These are phyloP conservation scores for Martes martes DNA, from an alignment of 2,113 vertebrate genomes.

Conservation along the genomic window DNA sequence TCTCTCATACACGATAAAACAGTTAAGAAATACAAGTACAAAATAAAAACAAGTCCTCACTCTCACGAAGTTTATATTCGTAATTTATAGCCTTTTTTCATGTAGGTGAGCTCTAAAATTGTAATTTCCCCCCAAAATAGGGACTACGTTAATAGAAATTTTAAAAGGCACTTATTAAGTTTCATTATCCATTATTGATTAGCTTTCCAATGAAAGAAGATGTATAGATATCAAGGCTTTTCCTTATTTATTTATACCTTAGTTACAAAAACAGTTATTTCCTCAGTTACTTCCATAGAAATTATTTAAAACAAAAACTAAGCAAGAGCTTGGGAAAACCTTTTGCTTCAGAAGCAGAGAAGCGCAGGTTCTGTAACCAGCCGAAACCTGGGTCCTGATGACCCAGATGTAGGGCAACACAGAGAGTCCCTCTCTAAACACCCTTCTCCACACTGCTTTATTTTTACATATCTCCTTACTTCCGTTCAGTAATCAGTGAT, in stretches of 20 bases:
- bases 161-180: background rate
- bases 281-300: background rate
- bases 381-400: background rate
- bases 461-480: background rate
- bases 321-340: background rate
- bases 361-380: background rate
- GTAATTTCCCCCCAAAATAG: background rate
- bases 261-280: background rate
- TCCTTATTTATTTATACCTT: background rate
- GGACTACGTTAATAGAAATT: background rate
- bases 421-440: background rate
- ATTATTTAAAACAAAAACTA: slow-evolving; percentile 1
- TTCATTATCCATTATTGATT: background rate
- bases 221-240: background rate
- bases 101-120: background rate
- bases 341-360: background rate
- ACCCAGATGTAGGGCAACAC: fast-evolving
- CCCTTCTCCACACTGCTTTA: background rate
- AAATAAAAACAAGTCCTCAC: background rate
- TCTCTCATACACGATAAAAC: background rate
- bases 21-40: background rate
- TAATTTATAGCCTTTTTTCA: background rate
- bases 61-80: background rate
- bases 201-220: background rate
- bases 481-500: background rate